Evolutionary conservation across 2,113 vertebrate genomes (phyloP), one percentile per base, ranked within the genome.

Genomic region (Emydura subglobosa): DNA sequence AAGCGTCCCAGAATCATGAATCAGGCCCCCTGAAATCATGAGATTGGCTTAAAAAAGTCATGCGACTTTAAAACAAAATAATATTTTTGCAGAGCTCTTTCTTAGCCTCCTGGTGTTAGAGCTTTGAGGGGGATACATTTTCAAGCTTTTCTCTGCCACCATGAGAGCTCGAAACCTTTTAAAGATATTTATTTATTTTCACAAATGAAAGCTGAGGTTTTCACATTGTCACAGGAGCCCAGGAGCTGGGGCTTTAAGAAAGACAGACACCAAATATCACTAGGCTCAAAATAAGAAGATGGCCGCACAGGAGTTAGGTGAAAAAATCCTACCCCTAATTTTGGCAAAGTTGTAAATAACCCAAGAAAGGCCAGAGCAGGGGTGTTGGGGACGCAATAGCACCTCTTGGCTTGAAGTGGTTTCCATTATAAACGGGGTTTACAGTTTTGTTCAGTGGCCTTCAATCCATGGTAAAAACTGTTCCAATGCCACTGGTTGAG

Each of bases 61-160:
- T 7, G 24, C 47, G 12, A 78, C 5, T 91, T 89, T 87, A 88
- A 95, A 94, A 93, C 83, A 92, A 95, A 59, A 72, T 80, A n/a
- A 11, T 76, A 65, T 87, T 93, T 85, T 84, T 79, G 84, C 92
- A 90, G 50, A 53, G 68, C 80, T 86, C 85, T 90, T 47, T 5
- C 16, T n/a, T 21, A 68, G 65, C 65, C 34, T 39, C 14, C 65
- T 68, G 65, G 65, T 10, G 17, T 68, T 10, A 21, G 17, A 68
- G 34, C 34, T 68, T 21, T 11, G 13, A 53, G 10, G 25, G 24
- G 57, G 57, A 11, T 6, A 59, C 25, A 10, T 25, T 39, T 68
- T 34, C 17, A 68, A 10, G 34, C 31, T n/a, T 90, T 87, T 82
- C 76, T 72, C 57, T 39, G 14, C 89, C 17, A 57, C 47, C 89